Evolutionary conservation across 1,140 invertebrate genomes (phyloP), one percentile per base, ranked within the genome.

Genomic region (Chrysomallon squamiferum): DNA sequence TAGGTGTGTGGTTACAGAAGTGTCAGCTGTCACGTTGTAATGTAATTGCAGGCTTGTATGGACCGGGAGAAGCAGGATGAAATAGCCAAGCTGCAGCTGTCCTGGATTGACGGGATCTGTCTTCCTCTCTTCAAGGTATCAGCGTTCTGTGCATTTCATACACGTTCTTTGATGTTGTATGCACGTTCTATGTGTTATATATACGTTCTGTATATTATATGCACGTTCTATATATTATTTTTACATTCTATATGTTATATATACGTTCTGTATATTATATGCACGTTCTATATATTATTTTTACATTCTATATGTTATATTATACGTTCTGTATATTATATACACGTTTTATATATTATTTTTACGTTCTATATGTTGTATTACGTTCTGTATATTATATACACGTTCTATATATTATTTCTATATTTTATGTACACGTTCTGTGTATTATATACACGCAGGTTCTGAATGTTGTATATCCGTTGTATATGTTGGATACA

Each of bases 61-160:
- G 96, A 98, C 83, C 89, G 95, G 66, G 95, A 97, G 78, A 91
- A 93, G 71, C 93, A 95, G 82, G 95, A 97, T 78, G 95, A 98
- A 80, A 84, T 98, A 2, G 95, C 96, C 0, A 92, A 95, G 83
- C 95, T 98, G 91, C 95, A 98, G 88, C 92, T 98, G 2, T 93
- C 93, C 2, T 98, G 97, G 85, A 98, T 98, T 65, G 95, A 98
- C 83, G 92, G 93, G 27, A 97, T 98, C 66, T 98, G 95, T 82
- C 78, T 95, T 66, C 96, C 96, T 0, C 87, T 98, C 0, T 98
- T 97, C 86, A 92, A 91, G 80, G 94, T 97, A 87, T 73, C 25
- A 13, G 22, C 50, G 20, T 15, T 33, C 32, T 54, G 15, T 3
- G 4, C 7, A 32, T 58, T 22, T 27, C 0, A 25, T 54, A 22